Evolutionary conservation across 2,113 vertebrate species (phyloP).

Genomic region (Fregetta grallaria): DNA sequence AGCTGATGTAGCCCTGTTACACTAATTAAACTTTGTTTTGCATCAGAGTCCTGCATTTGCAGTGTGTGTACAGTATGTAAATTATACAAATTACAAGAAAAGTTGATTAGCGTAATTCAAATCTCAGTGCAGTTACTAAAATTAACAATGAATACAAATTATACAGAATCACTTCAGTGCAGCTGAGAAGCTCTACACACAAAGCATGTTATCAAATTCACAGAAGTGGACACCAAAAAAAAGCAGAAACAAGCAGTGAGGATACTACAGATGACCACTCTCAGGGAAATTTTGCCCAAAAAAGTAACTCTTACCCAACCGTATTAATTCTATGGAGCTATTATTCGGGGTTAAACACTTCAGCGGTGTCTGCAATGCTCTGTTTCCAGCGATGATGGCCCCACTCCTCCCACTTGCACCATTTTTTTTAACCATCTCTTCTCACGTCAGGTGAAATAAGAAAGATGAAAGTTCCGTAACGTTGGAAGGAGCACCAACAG

Average conservation of each 20-base stretch:
- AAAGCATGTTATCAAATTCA: slow-evolving; percentile 20
- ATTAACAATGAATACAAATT: slow-evolving; percentile 73
- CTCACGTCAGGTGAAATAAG: neutral
- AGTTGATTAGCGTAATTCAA: slow-evolving; percentile 74
- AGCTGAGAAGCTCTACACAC: slow-evolving; percentile 18
- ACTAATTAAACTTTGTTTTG: slow-evolving; percentile 76
- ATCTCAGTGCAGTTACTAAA: slow-evolving; percentile 69
- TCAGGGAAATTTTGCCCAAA: neutral
- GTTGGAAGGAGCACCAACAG: neutral
- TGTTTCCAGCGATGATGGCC: neutral
- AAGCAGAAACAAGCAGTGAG: neutral
- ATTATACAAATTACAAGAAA: slow-evolving; percentile 74
- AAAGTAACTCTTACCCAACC: neutral
- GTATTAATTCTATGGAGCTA: neutral
- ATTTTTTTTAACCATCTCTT: neutral
- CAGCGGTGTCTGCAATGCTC: neutral
- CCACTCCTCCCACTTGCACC: neutral
- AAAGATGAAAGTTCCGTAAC: neutral
- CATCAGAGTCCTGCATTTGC: slow-evolving; percentile 68
- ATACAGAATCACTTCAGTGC: slow-evolving; percentile 35
- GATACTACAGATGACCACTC: neutral
- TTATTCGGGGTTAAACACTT: neutral
- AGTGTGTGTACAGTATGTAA: slow-evolving; percentile 73
- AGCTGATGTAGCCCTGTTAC: slow-evolving; percentile 55
- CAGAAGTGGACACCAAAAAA: slow-evolving; percentile 23